Percentiles rank a stretch among this genome's conserved stretches.
Evolutionary conservation across 1,140 invertebrate species (phyloP).

Genomic region (Forficula auricularia): DNA sequence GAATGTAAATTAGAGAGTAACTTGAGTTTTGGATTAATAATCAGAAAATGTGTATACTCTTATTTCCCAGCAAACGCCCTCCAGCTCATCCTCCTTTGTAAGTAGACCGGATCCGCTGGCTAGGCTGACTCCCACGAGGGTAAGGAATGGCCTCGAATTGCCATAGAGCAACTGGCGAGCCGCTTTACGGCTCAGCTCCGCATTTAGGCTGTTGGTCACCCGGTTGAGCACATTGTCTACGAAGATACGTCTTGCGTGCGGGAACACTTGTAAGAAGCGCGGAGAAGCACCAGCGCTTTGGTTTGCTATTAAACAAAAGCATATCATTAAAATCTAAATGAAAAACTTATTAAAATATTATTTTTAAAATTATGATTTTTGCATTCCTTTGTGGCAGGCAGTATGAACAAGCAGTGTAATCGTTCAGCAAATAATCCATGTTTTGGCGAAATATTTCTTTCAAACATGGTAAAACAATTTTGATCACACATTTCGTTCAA

Average conservation of each 20-base stretch:
- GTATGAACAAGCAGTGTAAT: too few relatives aligned
- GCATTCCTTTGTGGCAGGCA: too few relatives aligned
- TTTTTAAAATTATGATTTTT: too few relatives aligned
- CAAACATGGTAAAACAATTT: too few relatives aligned
- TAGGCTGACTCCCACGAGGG: conserved; percentile 52
- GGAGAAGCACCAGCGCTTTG: conserved; percentile 23
- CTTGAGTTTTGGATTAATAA: too few relatives aligned
- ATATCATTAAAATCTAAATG: conserved; percentile 15
- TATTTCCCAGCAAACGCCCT: conserved; percentile 63
- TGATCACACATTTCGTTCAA: too few relatives aligned
- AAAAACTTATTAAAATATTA: conserved; percentile 19
- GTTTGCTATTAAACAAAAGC: conserved; percentile 23
- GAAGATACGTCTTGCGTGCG: conserved; percentile 42
- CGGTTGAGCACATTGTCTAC: conserved; percentile 49
- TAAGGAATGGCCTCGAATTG: conserved; percentile 53
- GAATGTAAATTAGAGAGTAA: too few relatives aligned
- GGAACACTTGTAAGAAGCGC: conserved; percentile 29
- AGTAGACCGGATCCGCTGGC: conserved; percentile 53
- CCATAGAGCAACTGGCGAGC: conserved; percentile 44
- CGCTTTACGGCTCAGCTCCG: conserved; percentile 39
- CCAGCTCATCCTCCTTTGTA: conserved; percentile 62
- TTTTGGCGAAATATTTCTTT: too few relatives aligned
- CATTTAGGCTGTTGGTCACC: conserved; percentile 43
- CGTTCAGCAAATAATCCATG: too few relatives aligned
- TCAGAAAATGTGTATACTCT: conserved; percentile 34